Evolutionary conservation across 1,140 invertebrate genomes (phyloP), one percentile per base, ranked within the genome.

Genomic region (Cylas formicarius): DNA sequence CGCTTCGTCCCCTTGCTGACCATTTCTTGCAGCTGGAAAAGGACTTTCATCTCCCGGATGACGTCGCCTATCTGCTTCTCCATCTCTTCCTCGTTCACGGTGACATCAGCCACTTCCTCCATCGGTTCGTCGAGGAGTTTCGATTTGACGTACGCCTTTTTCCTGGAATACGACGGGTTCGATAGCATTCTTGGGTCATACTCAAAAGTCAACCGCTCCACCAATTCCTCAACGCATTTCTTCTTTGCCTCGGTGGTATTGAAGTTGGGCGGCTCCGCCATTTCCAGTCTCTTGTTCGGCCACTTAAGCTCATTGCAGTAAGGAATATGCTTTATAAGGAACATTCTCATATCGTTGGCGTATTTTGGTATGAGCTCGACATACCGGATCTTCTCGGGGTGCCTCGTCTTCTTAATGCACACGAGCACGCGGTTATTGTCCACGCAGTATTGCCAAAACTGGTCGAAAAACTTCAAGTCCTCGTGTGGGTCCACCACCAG

Each of bases 381-480:
- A 29, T 46, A 51, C 35, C 35, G 23, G 4, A 50, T 42, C 17
- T 36, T 39, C 33, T 26, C 32, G 10, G 37, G 19, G 36, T 51
- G 43, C 8, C 14, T 50, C 2, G 41, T 11, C 46, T 56, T 56
- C 31, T 44, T 45, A 4, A 48, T 9, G 39, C 58, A 60, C 26
- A 60, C 31, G 6, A 56, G 23, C 20, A 58, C 56, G 13, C 17
- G 52, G 27, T 56, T 38, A 8, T 52, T 51, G 20, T 56, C 41
- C 3, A 49, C 43, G 40, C 56, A 58, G 29, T 56, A 50, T 19
- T 53, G 53, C 58, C 58, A 60, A 36, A 60, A 56, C 19, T 52
- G 28, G 3, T 54, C 31, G 27, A 56, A 60, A 44, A 38, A 52
- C 1, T 32, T 26, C 20, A 52, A 26, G 2, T 53, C 44, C 36